Base-by-base conservation (phyloP, 2,888 invertebrate species). In the Unio delphinus region DNA sequence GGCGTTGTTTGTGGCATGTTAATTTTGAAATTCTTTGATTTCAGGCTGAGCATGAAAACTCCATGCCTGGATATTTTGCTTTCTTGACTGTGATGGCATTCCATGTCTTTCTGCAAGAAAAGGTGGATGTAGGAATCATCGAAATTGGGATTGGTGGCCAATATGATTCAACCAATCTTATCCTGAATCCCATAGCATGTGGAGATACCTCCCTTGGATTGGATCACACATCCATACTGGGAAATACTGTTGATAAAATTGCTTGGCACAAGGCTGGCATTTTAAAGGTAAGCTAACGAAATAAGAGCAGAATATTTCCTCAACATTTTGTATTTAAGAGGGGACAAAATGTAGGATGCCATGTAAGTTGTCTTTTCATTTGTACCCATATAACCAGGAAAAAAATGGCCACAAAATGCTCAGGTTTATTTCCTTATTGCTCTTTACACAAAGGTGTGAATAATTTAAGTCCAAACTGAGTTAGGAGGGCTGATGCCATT, bases 61-160 rank as follows among this genome's bases (percentile, higher is more conserved):
- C 95, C 81, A 95, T 97, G 95, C 98, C 98, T 0, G 92, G 94
- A 61, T 99, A 98, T 90, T 99, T 99, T 91, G 94, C 95, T 74
- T 99, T 99, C 89, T 91, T 99, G 23, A 99, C 98, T 0, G 92
- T 98, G 69, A 91, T 99, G 92, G 95, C 97, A 20, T 95, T 96
- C 86, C 93, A 96, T 87, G 92, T 97, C 55, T 99, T 99, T 91
- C 84, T 96, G 0, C 82, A 91, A 74, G 95, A 96, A 89, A 92
- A 93, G 70, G 88, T 89, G 17, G 97, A 99, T 89, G 98, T 97
- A 1, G 96, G 95, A 0, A 93, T 99, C 59, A 89, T 99, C 20
- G 99, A 99, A 91, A 99, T 99, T 55, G 99, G 99, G 55, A 97
- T 99, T 80, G 99, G 99, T 0, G 99, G 99, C 0, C 93, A 95